A percentile compares a stretch with the other conserved stretches of the same genome.
These are phyloP conservation scores for Athene cunicularia DNA, from an alignment of 2,113 vertebrate species.

Conservation along the genomic window DNA sequence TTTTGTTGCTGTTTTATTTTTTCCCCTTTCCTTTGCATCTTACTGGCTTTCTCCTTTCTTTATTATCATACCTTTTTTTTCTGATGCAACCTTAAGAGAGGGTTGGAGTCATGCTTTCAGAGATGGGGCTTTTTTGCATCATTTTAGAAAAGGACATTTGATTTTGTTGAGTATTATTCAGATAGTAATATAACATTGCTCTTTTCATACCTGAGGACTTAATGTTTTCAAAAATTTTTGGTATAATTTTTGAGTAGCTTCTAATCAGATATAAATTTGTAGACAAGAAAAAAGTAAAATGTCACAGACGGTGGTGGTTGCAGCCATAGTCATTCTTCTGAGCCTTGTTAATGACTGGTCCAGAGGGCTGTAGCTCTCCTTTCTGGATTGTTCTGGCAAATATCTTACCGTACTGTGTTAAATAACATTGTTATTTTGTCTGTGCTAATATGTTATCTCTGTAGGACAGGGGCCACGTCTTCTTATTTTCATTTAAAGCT, in stretches of 20 bases:
- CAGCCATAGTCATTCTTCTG: not conserved
- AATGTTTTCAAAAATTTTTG: not conserved
- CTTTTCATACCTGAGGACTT: not conserved
- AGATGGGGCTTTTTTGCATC: fast-evolving
- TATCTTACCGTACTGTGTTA: not conserved
- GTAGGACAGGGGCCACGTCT: not conserved
- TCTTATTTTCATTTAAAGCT: not conserved
- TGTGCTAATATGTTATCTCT: not conserved
- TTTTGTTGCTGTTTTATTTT: not conserved
- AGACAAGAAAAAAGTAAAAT: not conserved
- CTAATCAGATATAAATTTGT: not conserved
- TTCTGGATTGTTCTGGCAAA: not conserved
- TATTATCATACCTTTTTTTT: not conserved
- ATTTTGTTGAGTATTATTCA: not conserved
- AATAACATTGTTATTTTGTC: not conserved
- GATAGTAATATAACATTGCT: not conserved
- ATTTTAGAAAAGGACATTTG: not conserved
- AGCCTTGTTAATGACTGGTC: not conserved
- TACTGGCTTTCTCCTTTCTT: not conserved
- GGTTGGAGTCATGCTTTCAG: not conserved
- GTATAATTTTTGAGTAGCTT: not conserved
- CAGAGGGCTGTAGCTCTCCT: not conserved
- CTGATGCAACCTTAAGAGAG: not conserved
- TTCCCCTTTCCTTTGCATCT: not conserved
- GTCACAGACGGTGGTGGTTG: not conserved